These are phyloP conservation scores for Stichopus horrens DNA, from an alignment of 53 echinoderm and acorn worm genomes.

Conservation along the genomic window DNA sequence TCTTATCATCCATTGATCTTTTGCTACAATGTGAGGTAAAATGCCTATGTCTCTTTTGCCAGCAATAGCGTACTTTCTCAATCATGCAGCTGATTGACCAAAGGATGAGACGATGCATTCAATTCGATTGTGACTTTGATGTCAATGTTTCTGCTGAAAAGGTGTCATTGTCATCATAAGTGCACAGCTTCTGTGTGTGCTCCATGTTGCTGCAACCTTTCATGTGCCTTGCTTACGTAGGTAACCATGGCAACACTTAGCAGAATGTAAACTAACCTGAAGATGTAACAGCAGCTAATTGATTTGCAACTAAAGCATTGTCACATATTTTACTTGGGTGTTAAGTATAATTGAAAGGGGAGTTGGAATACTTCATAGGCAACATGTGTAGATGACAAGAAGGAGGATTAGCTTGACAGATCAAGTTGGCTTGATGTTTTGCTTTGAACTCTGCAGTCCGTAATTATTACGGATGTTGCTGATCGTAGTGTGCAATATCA, in stretches of 20 bases:
- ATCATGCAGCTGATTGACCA: too few relatives aligned
- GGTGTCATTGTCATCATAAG: not conserved
- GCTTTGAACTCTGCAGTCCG: too few relatives aligned
- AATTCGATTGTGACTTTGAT: not conserved
- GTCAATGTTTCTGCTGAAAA: not conserved
- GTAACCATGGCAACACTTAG: conserved; percentile 8
- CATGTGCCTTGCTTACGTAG: not conserved
- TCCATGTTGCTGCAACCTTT: not conserved
- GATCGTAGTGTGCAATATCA: too few relatives aligned
- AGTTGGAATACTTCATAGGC: not conserved
- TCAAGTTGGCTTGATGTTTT: too few relatives aligned
- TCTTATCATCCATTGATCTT: too few relatives aligned
- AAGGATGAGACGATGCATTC: too few relatives aligned
- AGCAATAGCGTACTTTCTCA: too few relatives aligned
- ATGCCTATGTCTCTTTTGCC: too few relatives aligned
- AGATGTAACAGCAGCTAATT: not conserved
- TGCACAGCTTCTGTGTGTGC: not conserved
- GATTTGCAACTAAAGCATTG: not conserved
- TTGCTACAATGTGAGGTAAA: too few relatives aligned
- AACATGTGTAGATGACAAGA: too few relatives aligned
- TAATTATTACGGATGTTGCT: too few relatives aligned
- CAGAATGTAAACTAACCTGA: not conserved
- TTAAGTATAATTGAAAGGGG: not conserved
- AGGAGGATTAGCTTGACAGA: too few relatives aligned
- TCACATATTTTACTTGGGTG: not conserved